Percentiles rank a stretch among this genome's conserved stretches.
Evolutionary conservation across 2,888 invertebrate species (phyloP).

Genomic region (Halocaridina rubra): DNA sequence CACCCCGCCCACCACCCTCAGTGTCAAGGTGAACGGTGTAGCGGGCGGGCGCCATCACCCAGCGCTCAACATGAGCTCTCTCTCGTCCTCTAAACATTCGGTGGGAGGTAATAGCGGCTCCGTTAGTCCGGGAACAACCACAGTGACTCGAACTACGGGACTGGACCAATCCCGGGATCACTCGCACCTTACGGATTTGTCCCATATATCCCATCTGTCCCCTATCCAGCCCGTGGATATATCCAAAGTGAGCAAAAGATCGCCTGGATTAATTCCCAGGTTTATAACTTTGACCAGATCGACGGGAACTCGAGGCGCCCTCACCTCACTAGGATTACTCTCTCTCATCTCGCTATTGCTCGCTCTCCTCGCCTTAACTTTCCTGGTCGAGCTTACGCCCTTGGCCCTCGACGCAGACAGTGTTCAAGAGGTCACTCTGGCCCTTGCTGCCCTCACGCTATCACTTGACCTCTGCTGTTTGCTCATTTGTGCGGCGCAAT

Average conservation of each 20-base stretch:
- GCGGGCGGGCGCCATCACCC: conserved; percentile 53
- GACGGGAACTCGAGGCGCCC: conserved; percentile 80
- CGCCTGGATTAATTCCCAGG: conserved; percentile 66
- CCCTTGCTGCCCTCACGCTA: conserved; percentile 87
- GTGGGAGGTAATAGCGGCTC: conserved; percentile 53
- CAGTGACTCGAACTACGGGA: conserved; percentile 63
- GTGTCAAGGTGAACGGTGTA: conserved; percentile 34
- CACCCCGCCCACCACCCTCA: not conserved
- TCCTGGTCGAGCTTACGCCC: conserved; percentile 85
- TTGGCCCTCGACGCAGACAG: conserved; percentile 75
- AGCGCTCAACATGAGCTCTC: conserved; percentile 48
- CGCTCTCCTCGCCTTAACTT: conserved; percentile 84
- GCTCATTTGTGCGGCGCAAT: conserved; percentile 93
- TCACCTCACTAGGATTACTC: conserved; percentile 85
- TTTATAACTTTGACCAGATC: conserved; percentile 69
- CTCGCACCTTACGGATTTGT: conserved; percentile 63
- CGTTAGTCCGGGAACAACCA: conserved; percentile 58
- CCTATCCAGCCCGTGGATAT: conserved; percentile 47
- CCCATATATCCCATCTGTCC: conserved; percentile 60
- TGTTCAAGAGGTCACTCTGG: conserved; percentile 91
- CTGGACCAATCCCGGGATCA: conserved; percentile 64
- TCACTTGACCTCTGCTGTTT: conserved; percentile 91
- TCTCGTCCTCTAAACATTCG: conserved; percentile 55
- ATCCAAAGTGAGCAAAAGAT: conserved; percentile 70
- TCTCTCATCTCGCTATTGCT: conserved; percentile 87